Evolutionary conservation across 2,797 vertebrate species (phyloP), one percentile per base, ranked within the genome.

Genomic region (Syngnathus rostellatus): DNA sequence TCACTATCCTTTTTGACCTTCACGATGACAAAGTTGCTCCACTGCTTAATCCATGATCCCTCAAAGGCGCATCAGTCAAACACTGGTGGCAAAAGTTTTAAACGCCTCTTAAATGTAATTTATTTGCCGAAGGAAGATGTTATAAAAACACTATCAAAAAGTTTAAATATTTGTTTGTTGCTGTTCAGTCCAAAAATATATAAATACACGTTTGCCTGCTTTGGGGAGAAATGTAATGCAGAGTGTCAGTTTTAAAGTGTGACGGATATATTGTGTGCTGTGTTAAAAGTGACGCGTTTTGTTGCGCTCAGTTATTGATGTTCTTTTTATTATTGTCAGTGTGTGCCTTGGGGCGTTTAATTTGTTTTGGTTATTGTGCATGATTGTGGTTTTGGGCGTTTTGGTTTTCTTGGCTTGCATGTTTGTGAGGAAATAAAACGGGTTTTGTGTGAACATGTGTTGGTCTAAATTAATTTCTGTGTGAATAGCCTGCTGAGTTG

Each of bases 391-490:
- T 61, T 65, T 63, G 23, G n/a, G 23, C 6, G 50, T 68, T 75
- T 21, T 31, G 38, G 66, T 76, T 72, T 68, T 17, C 17, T 67
- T 38, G 41, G 25, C 19, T 5, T 61, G 40, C 41, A 16, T 63
- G 43, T 70, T 80, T 72, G 38, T 72, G 43, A 39, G 19, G 45
- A 25, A 9, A 31, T 43, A 38, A 61, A 46, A 41, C 37, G 17
- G 1, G 3, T 62, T 62, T 62, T 46, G 41, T 45, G 63, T 64
- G 46, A 50, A 37, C 9, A 51, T n/a, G 45, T 48, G 72, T 74
- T 64, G 60, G 23, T 76, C 37, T 48, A 23, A 14, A 81, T 72
- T 80, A 85, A 83, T 82, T 67, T 66, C 8, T 63, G n/a, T 70
- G 67, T 70, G 19, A 75, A 77, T n/a, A n/a, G 12, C 72, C 57